phyloP scores from a whole-genome alignment of 2,113 vertebrate species.

The Mustela nigripes region DNA sequence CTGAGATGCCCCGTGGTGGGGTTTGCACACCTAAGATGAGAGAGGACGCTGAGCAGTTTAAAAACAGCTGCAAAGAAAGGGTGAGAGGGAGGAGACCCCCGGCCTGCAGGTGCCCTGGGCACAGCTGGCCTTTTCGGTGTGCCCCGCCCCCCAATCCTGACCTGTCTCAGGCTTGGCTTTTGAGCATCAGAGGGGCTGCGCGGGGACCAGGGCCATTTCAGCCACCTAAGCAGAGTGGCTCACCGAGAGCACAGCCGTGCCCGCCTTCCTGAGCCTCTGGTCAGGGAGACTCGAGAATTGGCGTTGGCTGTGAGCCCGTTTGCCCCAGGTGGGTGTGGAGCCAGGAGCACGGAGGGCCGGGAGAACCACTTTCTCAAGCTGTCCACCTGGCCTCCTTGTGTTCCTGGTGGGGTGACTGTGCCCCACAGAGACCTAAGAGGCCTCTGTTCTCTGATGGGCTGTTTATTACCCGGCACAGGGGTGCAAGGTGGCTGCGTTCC shows the following conservation, averaged over 20 bases:
- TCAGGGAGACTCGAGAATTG: not conserved
- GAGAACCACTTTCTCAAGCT: not conserved
- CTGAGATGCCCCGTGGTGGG: not conserved
- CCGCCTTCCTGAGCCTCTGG: constrained; percentile 31
- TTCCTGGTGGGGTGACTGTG: not conserved
- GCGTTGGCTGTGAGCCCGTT: fast-evolving
- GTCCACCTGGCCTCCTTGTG: not conserved
- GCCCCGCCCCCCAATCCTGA: not conserved
- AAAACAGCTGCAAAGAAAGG: not conserved
- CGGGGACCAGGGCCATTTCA: not conserved
- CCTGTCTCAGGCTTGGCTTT: not conserved
- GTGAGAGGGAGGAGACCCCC: not conserved
- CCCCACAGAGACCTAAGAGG: fast-evolving
- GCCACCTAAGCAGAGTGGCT: not conserved
- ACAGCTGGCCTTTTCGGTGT: not conserved
- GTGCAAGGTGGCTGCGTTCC: not conserved
- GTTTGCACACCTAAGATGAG: constrained; percentile 64
- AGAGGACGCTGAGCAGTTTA: constrained; percentile 45
- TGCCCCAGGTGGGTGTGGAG: not conserved
- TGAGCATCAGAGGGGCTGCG: not conserved
- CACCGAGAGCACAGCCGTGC: constrained; percentile 44
- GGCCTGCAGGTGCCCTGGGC: fast-evolving
- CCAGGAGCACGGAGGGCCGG: fast-evolving
- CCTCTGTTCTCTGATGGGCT: not conserved
- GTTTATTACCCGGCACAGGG: fast-evolving